phyloP scores from a whole-genome alignment of 2,113 vertebrate genomes.

The Lamprotornis superbus region DNA sequence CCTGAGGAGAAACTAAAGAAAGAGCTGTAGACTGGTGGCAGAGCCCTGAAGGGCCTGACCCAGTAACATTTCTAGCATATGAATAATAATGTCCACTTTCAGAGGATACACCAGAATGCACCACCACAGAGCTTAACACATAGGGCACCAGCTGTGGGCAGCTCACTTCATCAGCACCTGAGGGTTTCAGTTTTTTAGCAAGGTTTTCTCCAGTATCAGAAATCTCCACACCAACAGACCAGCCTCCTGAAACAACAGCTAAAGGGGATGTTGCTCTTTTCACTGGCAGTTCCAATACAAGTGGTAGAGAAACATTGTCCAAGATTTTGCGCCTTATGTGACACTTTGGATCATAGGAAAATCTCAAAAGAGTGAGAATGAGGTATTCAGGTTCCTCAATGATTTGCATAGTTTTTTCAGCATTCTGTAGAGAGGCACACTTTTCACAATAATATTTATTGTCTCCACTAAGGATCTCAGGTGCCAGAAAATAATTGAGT shows the following conservation, averaged over 20 bases:
- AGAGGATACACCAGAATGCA: conserved; percentile 97
- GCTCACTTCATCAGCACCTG: conserved; percentile 80
- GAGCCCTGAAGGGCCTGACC: conserved; percentile 72
- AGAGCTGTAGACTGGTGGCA: conserved; percentile 66
- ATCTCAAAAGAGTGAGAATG: conserved; percentile 94
- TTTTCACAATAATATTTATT: conserved; percentile 97
- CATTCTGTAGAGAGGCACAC: conserved; percentile 91
- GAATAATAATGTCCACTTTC: conserved; percentile 99
- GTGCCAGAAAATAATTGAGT: conserved; percentile 94
- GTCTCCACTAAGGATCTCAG: conserved; percentile 93
- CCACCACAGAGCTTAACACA: conserved; percentile 90
- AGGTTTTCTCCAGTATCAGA: conserved; percentile 89
- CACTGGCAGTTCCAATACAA: conserved; percentile 86
- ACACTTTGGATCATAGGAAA: conserved; percentile 94
- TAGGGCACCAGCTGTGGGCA: conserved; percentile 81
- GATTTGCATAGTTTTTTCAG: conserved; percentile 92
- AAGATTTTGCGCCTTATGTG: conserved; percentile 95
- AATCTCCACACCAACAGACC: conserved; percentile 80
- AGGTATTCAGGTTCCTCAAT: conserved; percentile 94
- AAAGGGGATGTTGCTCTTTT: conserved; percentile 63
- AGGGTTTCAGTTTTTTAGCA: conserved; percentile 95
- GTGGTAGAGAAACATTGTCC: conserved; percentile 91
- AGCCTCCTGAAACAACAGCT: conserved; percentile 62
- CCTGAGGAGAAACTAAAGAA: conserved; percentile 67
- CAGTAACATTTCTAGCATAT: conserved; percentile 86